Base-by-base conservation (phyloP, 2,113 vertebrate species). In the Perca fluviatilis region DNA sequence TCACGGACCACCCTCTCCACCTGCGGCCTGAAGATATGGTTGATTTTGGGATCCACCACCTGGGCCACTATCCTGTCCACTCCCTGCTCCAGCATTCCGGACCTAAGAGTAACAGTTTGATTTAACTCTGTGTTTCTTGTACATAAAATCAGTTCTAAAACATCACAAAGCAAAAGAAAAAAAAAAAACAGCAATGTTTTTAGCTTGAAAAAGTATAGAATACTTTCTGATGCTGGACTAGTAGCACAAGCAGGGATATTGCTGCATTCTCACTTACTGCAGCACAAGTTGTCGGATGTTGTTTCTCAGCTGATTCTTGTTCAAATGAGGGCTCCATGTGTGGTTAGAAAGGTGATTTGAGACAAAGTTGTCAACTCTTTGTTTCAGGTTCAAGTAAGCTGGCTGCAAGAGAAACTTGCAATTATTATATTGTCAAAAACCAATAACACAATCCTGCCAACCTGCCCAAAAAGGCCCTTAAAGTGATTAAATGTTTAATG, bases 271-370 rank as follows among this genome's bases (percentile, higher is more conserved):
- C 11, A 96, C 98, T 96, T 95, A 99, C 98, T 99, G 99, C 67
- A 99, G 95, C 79, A 99, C 98, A 61, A 99, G 97, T 84, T 99
- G 98, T 25, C 98, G 92, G 91, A 99, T 99, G 85, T 97, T 99
- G 95, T 99, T 99, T 78, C 98, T 96, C 79, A 99, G 95, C 93
- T 99, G 98, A 94, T 99, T 99, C 93, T 99, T 99, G 94, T 99
- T 99, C 82, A 99, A 94, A 87, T 99, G 97, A 57, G 98, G 98
- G 79, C 98, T 99, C 98, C 98, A 99, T 0, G 98, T 99, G 90
- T 99, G 98, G 89, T 97, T 99, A 0, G 98, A 98, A 43, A 99
- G 96, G 83, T 99, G 98, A 83, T 99, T 99, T 3, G 97, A 97
- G 80, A 99, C 98, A 91, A 99, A 99, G 92, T 98, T 99, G 89